Conservation (phyloP, 2,888 invertebrate species). For the Melanchra persicariae region DNA sequence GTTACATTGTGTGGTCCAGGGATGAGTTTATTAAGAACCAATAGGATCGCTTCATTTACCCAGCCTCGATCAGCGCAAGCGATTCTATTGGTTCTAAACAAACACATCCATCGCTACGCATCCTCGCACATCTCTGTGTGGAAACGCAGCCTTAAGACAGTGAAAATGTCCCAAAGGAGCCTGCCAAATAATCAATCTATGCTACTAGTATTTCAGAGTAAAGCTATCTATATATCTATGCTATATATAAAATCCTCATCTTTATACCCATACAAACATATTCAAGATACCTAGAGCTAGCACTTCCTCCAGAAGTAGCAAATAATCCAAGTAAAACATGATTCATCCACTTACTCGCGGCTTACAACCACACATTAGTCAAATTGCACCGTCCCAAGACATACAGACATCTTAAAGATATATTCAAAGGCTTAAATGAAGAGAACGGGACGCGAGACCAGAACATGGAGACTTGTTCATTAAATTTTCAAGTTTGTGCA, state of each 20-base stretch:
- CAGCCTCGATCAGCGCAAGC: too few relatives aligned
- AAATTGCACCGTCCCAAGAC: conserved; percentile 31
- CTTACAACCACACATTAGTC: conserved; percentile 46
- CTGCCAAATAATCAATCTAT: neutral
- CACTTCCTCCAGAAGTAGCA: neutral
- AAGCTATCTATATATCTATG: neutral
- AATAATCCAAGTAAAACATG: conserved; percentile 18
- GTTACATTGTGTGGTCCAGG: too few relatives aligned
- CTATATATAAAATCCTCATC: neutral
- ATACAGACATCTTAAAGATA: conserved; percentile 27
- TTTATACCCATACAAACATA: neutral
- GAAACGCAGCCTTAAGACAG: too few relatives aligned
- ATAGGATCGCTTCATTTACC: too few relatives aligned
- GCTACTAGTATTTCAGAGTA: neutral
- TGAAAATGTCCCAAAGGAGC: neutral
- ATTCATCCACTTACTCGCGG: conserved; percentile 34
- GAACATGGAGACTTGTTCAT: conserved; percentile 76
- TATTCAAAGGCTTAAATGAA: conserved; percentile 39
- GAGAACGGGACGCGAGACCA: conserved; percentile 45
- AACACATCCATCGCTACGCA: too few relatives aligned
- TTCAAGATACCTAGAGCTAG: neutral
- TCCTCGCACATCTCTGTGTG: too few relatives aligned
- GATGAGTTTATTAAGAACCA: too few relatives aligned
- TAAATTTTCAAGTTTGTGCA: conserved; percentile 83
- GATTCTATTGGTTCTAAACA: too few relatives aligned